These are phyloP conservation scores for Clarias platycephalus DNA, from an alignment of 2,797 vertebrate species.

Conservation along the genomic window DNA sequence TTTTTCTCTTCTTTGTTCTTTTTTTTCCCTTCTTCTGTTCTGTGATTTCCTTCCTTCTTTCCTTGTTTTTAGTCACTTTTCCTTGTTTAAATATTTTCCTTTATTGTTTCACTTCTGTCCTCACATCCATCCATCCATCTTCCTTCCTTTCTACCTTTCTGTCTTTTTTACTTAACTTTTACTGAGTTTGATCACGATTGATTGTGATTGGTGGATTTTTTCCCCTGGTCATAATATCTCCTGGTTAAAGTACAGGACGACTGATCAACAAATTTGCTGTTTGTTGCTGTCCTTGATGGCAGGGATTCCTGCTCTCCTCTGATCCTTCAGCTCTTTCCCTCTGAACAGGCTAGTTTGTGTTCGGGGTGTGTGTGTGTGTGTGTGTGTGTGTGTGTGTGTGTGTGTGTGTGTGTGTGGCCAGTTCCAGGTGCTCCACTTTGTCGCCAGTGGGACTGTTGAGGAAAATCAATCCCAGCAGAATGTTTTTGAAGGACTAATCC, in stretches of 20 bases:
- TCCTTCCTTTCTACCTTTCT: no score
- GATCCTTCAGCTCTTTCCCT: neutral
- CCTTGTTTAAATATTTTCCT: neutral
- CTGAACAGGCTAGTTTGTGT: neutral
- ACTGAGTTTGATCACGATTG: neutral
- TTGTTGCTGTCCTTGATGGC: neutral
- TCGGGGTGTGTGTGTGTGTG: neutral
- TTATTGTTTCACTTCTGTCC: neutral
- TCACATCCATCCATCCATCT: no score
- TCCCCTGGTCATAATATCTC: neutral
- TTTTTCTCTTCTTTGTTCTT: neutral
- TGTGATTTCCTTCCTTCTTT: neutral
- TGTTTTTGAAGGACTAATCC: neutral
- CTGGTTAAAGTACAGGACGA: neutral
- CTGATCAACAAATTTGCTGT: neutral
- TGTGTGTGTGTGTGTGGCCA: neutral
- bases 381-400: neutral
- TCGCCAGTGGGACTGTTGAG: no score
- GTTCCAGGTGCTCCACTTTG: neutral
- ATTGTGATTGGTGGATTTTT: neutral
- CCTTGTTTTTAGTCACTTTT: neutral
- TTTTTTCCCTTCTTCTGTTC: neutral
- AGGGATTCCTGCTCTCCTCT: neutral
- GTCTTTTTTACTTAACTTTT: no score
- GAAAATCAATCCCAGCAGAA: neutral